These are phyloP conservation scores for Oryzias woworae DNA, from an alignment of 2,113 vertebrate genomes.

Conservation along the genomic window DNA sequence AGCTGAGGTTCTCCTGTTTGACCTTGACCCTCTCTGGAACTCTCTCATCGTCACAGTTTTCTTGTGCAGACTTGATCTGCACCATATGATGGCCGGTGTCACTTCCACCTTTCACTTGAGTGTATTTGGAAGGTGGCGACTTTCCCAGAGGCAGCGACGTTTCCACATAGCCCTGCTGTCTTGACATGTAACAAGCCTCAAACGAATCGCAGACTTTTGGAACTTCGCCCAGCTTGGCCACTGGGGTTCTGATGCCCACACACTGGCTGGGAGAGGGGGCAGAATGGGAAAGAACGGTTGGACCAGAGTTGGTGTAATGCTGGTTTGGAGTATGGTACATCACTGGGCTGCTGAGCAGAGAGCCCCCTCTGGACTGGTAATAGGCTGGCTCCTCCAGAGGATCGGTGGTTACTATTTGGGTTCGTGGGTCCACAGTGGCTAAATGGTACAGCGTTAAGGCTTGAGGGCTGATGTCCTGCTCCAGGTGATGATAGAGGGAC, in stretches of 20 bases:
- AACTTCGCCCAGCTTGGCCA: constrained; percentile 60
- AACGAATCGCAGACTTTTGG: constrained; percentile 62
- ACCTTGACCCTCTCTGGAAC: constrained; percentile 80
- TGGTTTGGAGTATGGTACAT: constrained; percentile 77
- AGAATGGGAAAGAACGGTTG: constrained; percentile 31
- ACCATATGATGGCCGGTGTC: constrained; percentile 1
- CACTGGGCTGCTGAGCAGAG: constrained; percentile 74
- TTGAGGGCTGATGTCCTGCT: constrained; percentile 80
- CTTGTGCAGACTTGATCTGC: constrained; percentile 25
- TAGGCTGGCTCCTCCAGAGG: constrained; percentile 42
- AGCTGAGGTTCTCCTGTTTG: constrained; percentile 92
- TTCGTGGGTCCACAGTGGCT: constrained; percentile 67
- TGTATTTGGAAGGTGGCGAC: constrained; percentile 72
- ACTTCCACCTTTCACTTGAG: constrained; percentile 22
- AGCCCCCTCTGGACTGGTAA: constrained; percentile 46
- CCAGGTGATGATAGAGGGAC: constrained; percentile 83
- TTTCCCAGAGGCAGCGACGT: constrained; percentile 61
- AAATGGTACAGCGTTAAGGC: constrained; percentile 82
- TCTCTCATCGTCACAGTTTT: constrained; percentile 26
- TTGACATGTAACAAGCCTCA: constrained; percentile 79
- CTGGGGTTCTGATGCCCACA: constrained; percentile 3
- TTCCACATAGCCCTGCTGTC: constrained; percentile 75
- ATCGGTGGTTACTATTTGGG: constrained; percentile 32
- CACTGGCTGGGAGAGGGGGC: constrained; percentile 46
- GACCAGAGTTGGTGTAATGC: constrained; percentile 43